Evolutionary conservation across 2,797 vertebrate species (phyloP).

Genomic region (Myotis pilosus): DNA sequence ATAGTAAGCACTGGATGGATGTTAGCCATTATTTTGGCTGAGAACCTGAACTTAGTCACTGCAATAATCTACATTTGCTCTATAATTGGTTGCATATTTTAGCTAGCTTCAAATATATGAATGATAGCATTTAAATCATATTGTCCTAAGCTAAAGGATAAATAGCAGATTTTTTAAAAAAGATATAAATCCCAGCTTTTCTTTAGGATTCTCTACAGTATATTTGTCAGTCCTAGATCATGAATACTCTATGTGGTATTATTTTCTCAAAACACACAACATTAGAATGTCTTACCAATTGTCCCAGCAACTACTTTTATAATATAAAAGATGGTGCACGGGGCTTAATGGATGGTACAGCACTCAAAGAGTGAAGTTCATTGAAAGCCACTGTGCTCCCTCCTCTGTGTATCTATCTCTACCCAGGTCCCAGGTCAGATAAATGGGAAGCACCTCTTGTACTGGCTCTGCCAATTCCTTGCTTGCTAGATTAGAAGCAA

Average conservation of each 20-base stretch:
- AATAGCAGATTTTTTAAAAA: neutral
- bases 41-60: neutral
- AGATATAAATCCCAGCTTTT: neutral
- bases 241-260: neutral
- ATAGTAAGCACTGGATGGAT: neutral
- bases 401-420: neutral
- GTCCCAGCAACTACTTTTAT: neutral
- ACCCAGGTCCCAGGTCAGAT: neutral
- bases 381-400: neutral
- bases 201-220: neutral
- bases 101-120: neutral
- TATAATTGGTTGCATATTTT: neutral
- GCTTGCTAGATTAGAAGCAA: neutral
- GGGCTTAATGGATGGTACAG: neutral
- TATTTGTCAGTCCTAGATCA: neutral
- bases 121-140: neutral
- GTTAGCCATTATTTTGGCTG: neutral
- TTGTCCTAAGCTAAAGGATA: neutral
- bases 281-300: neutral
- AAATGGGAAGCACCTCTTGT: neutral
- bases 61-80: neutral
- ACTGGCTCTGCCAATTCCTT: neutral
- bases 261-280: neutral
- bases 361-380: neutral
- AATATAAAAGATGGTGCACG: neutral